Evolutionary conservation across 2,113 vertebrate species (phyloP).

Genomic region (Chauna torquata): DNA sequence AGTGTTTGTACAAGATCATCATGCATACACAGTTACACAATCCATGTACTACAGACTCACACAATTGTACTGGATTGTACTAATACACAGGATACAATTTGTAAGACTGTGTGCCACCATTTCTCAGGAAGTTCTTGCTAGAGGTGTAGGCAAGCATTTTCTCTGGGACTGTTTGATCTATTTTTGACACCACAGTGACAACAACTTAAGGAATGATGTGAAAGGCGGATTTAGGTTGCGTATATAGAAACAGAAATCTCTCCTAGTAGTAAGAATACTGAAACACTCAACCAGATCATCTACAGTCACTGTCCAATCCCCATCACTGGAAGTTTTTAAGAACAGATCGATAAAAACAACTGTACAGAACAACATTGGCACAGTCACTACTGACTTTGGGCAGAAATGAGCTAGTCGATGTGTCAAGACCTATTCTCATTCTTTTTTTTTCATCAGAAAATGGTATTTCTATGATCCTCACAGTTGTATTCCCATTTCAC

Average conservation of each 20-base stretch:
- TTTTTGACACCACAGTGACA: background rate
- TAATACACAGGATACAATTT: background rate
- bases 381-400: background rate
- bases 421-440: background rate
- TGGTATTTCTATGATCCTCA: background rate
- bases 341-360: background rate
- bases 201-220: background rate
- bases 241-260: background rate
- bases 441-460: background rate
- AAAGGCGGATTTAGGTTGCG: background rate
- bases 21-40: background rate
- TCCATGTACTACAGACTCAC: background rate
- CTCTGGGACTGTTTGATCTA: background rate
- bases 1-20: background rate
- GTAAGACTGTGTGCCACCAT: background rate
- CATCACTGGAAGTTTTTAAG: background rate
- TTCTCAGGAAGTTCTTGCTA: background rate
- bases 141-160: background rate
- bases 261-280: background rate
- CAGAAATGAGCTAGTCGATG: slow-evolving; percentile 1
- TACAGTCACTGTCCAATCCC: background rate
- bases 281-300: background rate
- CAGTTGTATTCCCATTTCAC: background rate
- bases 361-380: background rate
- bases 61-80: background rate